A percentile compares a stretch with the other conserved stretches of the same genome.
Conservation (phyloP, 2,797 vertebrate species). For the Dendrocincla tyrannina region DNA sequence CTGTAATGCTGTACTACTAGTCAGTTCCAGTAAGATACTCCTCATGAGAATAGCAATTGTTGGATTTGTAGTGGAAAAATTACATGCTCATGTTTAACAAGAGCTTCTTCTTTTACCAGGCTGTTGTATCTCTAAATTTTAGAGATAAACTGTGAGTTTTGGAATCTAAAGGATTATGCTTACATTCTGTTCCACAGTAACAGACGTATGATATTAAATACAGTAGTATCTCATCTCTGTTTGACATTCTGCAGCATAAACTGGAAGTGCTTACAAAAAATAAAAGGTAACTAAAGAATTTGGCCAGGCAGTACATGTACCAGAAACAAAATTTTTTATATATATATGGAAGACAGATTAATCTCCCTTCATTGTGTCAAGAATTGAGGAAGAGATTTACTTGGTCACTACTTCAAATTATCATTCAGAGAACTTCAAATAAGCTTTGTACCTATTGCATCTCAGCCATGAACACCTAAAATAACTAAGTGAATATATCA, state of each 20-base stretch:
- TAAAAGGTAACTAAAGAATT: not conserved
- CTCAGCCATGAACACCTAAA: not conserved
- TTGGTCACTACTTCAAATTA: not conserved
- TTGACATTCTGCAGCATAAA: not conserved
- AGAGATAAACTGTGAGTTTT: not conserved
- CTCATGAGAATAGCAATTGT: not conserved
- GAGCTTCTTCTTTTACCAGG: not conserved
- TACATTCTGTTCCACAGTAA: not conserved
- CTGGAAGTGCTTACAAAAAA: not conserved
- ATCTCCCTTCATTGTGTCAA: not conserved
- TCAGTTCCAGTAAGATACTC: not conserved
- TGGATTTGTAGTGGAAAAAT: not conserved
- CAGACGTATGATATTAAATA: not conserved
- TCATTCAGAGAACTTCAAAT: not conserved
- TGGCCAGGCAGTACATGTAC: not conserved
- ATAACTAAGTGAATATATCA: not conserved
- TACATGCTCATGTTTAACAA: not conserved
- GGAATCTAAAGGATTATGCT: not conserved
- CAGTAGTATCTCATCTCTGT: not conserved
- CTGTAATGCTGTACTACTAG: not conserved
- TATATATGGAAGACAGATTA: not conserved
- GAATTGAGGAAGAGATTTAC: not conserved
- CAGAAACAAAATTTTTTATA: not conserved
- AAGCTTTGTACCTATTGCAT: not conserved
- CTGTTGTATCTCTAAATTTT: not conserved